Evolutionary conservation across 2,888 invertebrate genomes (phyloP), one percentile per base, ranked within the genome.

Genomic region (Latheticus oryzae): DNA sequence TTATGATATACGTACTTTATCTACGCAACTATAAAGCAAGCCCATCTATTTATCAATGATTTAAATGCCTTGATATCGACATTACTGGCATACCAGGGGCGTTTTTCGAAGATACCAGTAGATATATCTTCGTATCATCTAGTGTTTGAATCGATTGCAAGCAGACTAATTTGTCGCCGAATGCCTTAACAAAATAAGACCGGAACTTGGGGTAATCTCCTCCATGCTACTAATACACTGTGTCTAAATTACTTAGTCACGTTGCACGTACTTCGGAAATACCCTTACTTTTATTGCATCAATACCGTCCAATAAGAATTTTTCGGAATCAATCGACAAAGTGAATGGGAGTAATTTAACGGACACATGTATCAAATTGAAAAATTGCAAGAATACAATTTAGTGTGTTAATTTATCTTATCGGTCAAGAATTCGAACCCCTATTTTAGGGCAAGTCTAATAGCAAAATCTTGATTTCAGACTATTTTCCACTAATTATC

Each of bases 151-250:
- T 55, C 54, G 57, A n/a, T n/a, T 42, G 53, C 48, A 58, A 50
- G 66, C 62, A 68, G 69, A 70, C 70, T 70, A 71, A 73, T 72
- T 73, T 73, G 71, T 72, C 71, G 69, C 55, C 66, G 67, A 69
- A 68, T 67, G 66, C 65, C 67, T 63, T 58, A 60, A 67, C 69
- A 67, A 69, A 47, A 68, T 68, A 63, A 58, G 65, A 53, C 67
- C 68, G 62, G 66, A 73, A 72, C 69, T 66, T 58, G 64, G 66
- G 68, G 64, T 32, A 21, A 30, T 40, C n/a, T 21, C 11, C 13
- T 12, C 12, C 12, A 40, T 24, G 17, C 15, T 16, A 42, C 24
- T 40, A 50, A 33, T 40, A 24, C 33, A 32, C 13, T 40, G 38
- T 32, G 19, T 17, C 42, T 24, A 43, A 50, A 56, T 56, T 50